These are phyloP conservation scores for Meda fulgida DNA, from an alignment of 2,797 vertebrate genomes.

Conservation along the genomic window DNA sequence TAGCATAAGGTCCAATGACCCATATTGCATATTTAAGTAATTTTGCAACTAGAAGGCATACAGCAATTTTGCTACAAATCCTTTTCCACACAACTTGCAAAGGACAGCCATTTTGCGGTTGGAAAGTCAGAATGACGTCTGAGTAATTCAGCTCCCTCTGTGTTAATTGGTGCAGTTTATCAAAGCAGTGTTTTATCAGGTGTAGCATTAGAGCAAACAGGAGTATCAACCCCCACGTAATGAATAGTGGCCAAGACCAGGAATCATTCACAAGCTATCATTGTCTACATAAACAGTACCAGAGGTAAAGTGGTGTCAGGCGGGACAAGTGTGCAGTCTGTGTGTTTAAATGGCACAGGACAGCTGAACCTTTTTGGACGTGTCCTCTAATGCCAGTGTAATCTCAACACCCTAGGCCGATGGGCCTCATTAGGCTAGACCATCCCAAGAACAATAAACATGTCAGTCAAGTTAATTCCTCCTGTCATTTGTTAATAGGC, in stretches of 20 bases:
- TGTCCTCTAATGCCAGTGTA: constrained; percentile 69
- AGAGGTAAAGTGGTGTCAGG: constrained; percentile 50
- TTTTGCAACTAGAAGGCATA: neutral
- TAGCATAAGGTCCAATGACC: neutral
- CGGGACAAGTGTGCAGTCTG: constrained; percentile 3
- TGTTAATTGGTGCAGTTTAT: constrained; percentile 66
- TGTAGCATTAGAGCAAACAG: constrained; percentile 65
- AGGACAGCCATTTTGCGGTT: neutral
- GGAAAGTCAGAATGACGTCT: neutral
- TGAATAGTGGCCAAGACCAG: constrained; percentile 57
- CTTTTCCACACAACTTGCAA: neutral
- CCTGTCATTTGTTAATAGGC: constrained; percentile 79
- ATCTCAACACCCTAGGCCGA: constrained; percentile 63
- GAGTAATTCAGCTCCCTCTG: constrained; percentile 58
- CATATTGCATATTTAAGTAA: neutral
- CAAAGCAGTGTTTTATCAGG: constrained; percentile 67
- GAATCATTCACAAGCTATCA: constrained; percentile 63
- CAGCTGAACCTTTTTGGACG: constrained; percentile 67
- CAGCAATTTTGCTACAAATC: neutral
- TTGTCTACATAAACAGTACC: constrained; percentile 50
- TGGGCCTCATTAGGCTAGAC: constrained; percentile 74
- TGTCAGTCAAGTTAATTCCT: constrained; percentile 78
- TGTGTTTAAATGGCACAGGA: constrained; percentile 65
- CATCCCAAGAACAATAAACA: constrained; percentile 80
- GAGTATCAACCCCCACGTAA: constrained; percentile 58